Conservation (phyloP, 2,888 invertebrate species). For the Eilema sororculum region DNA sequence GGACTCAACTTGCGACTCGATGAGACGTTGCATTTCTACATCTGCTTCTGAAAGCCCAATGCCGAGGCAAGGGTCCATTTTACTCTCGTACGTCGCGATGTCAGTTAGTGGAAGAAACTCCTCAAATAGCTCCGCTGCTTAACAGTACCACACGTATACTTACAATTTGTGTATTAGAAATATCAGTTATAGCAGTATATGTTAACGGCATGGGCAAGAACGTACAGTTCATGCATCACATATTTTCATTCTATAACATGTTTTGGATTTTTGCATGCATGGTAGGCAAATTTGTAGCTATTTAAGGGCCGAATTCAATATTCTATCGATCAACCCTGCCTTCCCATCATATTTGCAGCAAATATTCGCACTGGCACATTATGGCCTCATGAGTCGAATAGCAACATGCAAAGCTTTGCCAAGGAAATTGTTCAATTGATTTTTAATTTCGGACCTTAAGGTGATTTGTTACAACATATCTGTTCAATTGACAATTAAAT, state of each 20-base stretch:
- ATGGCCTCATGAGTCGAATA: neutral
- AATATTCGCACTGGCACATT: neutral
- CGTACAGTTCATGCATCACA: neutral
- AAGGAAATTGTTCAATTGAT: neutral
- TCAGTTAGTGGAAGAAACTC: conserved; percentile 7
- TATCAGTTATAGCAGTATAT: neutral
- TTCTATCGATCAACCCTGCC: neutral
- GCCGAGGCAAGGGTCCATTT: conserved; percentile 25
- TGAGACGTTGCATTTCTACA: conserved; percentile 89
- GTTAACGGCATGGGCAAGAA: neutral
- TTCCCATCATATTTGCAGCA: neutral
- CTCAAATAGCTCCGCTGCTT: conserved; percentile 21
- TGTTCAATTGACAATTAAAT: neutral
- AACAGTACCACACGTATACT: conserved; percentile 21
- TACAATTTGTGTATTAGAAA: conserved; percentile 1
- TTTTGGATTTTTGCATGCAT: neutral
- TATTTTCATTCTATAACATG: neutral
- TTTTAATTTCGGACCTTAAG: neutral
- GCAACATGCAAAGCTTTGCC: neutral
- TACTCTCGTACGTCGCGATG: conserved; percentile 15
- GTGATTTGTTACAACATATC: neutral
- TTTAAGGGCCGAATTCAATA: conserved; percentile 1
- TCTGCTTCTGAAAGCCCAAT: conserved; percentile 80
- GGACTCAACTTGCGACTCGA: conserved; percentile 92
- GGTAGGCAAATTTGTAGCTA: neutral